These are phyloP conservation scores for Panthera uncia DNA, from an alignment of 2,113 vertebrate genomes.

Conservation along the genomic window DNA sequence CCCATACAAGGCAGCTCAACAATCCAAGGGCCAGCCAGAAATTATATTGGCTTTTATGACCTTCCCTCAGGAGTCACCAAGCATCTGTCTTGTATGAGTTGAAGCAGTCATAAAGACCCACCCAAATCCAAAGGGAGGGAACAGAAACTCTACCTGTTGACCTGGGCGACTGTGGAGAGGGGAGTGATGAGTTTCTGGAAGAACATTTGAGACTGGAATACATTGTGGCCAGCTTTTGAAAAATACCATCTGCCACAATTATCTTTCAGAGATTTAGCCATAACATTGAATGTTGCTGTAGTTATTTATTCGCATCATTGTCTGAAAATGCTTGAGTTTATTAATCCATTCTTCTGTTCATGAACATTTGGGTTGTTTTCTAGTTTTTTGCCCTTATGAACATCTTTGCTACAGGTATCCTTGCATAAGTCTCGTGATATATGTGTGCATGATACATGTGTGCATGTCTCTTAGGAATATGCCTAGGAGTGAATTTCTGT, in stretches of 20 bases:
- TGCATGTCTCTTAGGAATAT: neutral
- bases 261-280: slow-evolving; percentile 16
- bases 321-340: neutral
- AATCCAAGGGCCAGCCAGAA: neutral
- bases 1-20: neutral
- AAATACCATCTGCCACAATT: neutral
- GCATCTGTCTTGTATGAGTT: neutral
- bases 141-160: neutral
- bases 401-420: neutral
- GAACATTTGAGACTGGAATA: neutral
- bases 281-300: neutral
- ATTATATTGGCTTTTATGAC: neutral
- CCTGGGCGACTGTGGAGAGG: neutral
- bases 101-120: neutral
- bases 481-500: neutral
- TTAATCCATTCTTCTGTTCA: neutral
- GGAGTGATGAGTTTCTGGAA: neutral
- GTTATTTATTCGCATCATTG: neutral
- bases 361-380: neutral
- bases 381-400: neutral
- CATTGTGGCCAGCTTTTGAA: neutral
- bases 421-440: neutral
- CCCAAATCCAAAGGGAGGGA: neutral
- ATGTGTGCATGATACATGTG: neutral
- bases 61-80: neutral